These are phyloP conservation scores for Acanthis flammea DNA, from an alignment of 2,797 vertebrate species.

Conservation along the genomic window DNA sequence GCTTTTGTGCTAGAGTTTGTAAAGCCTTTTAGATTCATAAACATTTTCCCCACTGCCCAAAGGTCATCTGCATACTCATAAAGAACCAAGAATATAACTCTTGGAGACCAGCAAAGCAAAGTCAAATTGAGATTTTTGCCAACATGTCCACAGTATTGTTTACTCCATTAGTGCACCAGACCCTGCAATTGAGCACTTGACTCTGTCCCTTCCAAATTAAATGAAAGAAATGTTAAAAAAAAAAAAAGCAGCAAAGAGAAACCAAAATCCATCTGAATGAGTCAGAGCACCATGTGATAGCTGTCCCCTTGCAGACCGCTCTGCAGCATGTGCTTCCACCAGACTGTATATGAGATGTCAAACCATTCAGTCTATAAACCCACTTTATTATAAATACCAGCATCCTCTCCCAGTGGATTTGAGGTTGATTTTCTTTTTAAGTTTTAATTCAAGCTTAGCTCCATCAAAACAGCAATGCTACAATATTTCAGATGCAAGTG, in stretches of 20 bases:
- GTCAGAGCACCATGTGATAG: slow-evolving; percentile 4
- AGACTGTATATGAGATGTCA: neutral
- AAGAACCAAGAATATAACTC: slow-evolving; percentile 57
- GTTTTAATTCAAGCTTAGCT: slow-evolving; percentile 24
- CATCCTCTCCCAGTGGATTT: neutral
- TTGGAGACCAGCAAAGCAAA: slow-evolving; percentile 37
- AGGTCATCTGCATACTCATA: slow-evolving; percentile 57
- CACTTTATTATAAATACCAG: slow-evolving; percentile 19
- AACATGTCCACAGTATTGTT: slow-evolving; percentile 43
- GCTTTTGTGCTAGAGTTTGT: slow-evolving; percentile 27
- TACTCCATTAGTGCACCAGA: slow-evolving; percentile 36
- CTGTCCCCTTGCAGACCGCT: neutral
- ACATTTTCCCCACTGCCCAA: slow-evolving; percentile 44
- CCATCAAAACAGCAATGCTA: neutral
- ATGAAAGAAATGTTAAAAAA: neutral
- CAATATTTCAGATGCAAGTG: slow-evolving; percentile 8
- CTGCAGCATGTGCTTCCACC: neutral
- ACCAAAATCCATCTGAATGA: slow-evolving; percentile 26
- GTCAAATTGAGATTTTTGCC: slow-evolving; percentile 49
- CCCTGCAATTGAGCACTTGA: slow-evolving; percentile 15
- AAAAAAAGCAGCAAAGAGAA: neutral
- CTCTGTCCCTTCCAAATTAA: slow-evolving; percentile 23
- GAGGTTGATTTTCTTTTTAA: neutral
- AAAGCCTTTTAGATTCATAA: slow-evolving; percentile 54
- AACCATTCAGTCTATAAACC: neutral